Percentiles rank a stretch among this genome's conserved stretches.
These are phyloP conservation scores for Erebia epiphron DNA, from an alignment of 2,888 invertebrate genomes.

Conservation along the genomic window DNA sequence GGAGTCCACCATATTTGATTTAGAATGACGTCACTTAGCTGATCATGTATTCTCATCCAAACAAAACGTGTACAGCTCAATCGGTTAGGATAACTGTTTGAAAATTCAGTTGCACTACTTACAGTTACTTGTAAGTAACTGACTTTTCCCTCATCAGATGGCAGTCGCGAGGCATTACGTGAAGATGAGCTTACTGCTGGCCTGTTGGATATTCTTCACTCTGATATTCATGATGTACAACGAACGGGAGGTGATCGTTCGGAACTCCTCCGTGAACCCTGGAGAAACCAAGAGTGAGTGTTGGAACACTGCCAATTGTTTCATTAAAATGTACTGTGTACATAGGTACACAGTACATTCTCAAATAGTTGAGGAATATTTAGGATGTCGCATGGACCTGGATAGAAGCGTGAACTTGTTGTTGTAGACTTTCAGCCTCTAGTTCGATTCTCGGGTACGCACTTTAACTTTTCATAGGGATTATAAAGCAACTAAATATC, in stretches of 20 bases:
- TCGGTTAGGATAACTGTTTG: no score
- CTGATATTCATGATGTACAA: slow-evolving; percentile 86
- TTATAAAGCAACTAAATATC: no score
- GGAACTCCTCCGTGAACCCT: slow-evolving; percentile 84
- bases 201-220: slow-evolving; percentile 87
- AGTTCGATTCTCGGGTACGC: no score
- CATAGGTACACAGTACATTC: no score
- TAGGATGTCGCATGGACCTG: neutral
- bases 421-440: no score
- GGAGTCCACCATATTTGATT: neutral
- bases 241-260: slow-evolving; percentile 84
- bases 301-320: slow-evolving; percentile 24
- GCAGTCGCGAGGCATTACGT: slow-evolving; percentile 57
- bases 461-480: no score
- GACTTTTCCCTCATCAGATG: slow-evolving; percentile 47
- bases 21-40: no score
- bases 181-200: slow-evolving; percentile 83
- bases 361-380: neutral
- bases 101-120: neutral
- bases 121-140: no score
- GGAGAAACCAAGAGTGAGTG: slow-evolving; percentile 74
- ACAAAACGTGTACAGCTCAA: no score
- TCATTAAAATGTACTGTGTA: neutral
- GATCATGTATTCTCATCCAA: no score
- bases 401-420: no score